Conservation (phyloP, 2,797 vertebrate genomes). For the Chromis chromis region DNA sequence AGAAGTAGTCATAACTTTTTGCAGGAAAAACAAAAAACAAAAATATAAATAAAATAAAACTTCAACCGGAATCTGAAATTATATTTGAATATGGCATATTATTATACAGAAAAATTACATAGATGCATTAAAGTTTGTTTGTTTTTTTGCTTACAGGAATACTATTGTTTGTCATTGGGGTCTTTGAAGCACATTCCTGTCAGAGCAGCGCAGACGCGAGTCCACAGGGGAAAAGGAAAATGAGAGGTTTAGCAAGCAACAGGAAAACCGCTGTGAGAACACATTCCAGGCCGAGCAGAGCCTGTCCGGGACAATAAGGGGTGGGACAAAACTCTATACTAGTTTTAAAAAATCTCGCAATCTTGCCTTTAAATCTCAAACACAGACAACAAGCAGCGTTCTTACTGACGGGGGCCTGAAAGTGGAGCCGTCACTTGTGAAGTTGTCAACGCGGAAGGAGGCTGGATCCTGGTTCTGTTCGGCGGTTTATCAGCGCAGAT, state of each 20-base stretch:
- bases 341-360: conserved; percentile 76
- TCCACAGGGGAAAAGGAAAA: conserved; percentile 80
- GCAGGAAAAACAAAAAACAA: too few species aligned
- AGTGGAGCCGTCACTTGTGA: conserved; percentile 24
- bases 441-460: conserved; percentile 66
- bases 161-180: conserved; percentile 34
- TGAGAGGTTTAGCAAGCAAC: conserved; percentile 82
- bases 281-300: conserved; percentile 81
- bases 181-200: conserved; percentile 73
- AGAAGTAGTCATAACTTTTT: too few species aligned
- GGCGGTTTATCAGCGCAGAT: conserved; percentile 81
- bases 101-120: too few species aligned
- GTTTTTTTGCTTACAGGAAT: not conserved
- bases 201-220: conserved; percentile 67
- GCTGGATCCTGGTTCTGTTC: conserved; percentile 49
- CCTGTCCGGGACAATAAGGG: conserved; percentile 83
- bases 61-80: too few species aligned
- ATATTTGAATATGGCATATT: too few species aligned
- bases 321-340: conserved; percentile 80
- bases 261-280: conserved; percentile 87
- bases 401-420: conserved; percentile 39
- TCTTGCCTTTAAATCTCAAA: conserved; percentile 77
- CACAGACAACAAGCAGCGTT: conserved; percentile 44
- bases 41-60: too few species aligned
- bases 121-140: too few species aligned